Conservation (phyloP, 1,140 invertebrate species). For the Drosophila triauraria region DNA sequence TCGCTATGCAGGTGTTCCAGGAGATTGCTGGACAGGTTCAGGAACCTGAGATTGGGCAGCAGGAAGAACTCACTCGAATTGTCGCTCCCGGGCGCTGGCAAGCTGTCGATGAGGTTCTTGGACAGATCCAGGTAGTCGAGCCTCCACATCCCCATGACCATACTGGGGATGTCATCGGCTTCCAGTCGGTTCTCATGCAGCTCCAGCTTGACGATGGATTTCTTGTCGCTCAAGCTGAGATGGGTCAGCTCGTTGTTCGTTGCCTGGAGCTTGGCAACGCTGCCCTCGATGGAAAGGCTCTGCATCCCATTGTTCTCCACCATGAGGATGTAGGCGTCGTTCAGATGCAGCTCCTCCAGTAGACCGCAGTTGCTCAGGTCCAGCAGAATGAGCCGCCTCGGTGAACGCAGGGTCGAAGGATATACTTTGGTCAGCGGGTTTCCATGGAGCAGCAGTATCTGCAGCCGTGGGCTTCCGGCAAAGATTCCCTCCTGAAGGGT, state of each 20-base stretch:
- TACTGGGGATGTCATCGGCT: conserved; percentile 9
- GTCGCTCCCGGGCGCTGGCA: conserved; percentile 10
- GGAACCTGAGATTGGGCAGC: conserved; percentile 17
- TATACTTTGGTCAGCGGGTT: conserved; percentile 41
- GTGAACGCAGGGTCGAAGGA: conserved; percentile 14
- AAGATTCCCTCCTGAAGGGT: conserved; percentile 41
- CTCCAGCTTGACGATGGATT: conserved; percentile 57
- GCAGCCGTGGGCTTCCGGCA: conserved; percentile 40
- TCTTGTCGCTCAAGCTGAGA: conserved; percentile 43
- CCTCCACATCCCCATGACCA: conserved; percentile 71
- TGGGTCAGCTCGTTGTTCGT: conserved; percentile 56
- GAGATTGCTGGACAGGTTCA: conserved; percentile 10
- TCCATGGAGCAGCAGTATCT: conserved; percentile 58
- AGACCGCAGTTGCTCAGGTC: conserved; percentile 55
- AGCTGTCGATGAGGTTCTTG: conserved; percentile 49
- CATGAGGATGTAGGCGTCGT: conserved; percentile 28
- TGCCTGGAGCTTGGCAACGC: conserved; percentile 57
- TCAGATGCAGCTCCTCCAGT: conserved; percentile 40
- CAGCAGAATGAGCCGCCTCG: conserved; percentile 39
- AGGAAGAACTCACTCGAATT: conserved; percentile 16
- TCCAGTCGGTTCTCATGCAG: conserved; percentile 59
- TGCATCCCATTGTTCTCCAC: conserved; percentile 41
- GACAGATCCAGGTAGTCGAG: conserved; percentile 66
- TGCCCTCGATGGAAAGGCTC: conserved; percentile 40
- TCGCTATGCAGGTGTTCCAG: conserved; percentile 9